These are phyloP conservation scores for Esox masquinongy DNA, from an alignment of 2,797 vertebrate genomes.

Conservation along the genomic window DNA sequence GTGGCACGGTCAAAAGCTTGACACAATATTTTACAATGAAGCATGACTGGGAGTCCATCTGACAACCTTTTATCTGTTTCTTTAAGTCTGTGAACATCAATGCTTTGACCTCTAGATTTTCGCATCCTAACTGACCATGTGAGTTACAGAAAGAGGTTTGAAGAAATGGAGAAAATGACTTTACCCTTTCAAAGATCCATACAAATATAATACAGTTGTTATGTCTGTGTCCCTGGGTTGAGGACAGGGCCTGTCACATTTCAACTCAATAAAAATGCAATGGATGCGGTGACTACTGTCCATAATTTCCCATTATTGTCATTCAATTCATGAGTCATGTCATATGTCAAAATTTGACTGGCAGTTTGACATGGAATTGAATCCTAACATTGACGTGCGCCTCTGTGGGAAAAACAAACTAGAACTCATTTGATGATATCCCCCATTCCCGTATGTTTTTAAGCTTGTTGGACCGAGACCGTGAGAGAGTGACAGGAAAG, in stretches of 20 bases:
- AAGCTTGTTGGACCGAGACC: neutral
- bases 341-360: neutral
- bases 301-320: neutral
- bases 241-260: neutral
- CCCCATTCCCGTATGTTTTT: neutral
- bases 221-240: neutral
- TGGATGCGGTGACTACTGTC: neutral
- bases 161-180: neutral
- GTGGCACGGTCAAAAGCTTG: neutral
- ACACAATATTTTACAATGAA: neutral
- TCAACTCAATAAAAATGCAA: neutral
- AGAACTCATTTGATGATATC: neutral
- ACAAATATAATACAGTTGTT: neutral
- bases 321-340: neutral
- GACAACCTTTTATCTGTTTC: neutral
- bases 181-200: neutral
- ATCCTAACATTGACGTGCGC: neutral
- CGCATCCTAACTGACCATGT: neutral
- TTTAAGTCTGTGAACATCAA: neutral
- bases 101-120: neutral
- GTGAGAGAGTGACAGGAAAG: neutral
- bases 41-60: neutral
- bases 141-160: neutral
- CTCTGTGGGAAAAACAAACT: conserved; percentile 8
- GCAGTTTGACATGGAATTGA: neutral